A percentile compares a stretch with the other conserved stretches of the same genome.
These are phyloP conservation scores for Oedothorax gibbosus DNA, from an alignment of 1,140 invertebrate species.

Conservation along the genomic window DNA sequence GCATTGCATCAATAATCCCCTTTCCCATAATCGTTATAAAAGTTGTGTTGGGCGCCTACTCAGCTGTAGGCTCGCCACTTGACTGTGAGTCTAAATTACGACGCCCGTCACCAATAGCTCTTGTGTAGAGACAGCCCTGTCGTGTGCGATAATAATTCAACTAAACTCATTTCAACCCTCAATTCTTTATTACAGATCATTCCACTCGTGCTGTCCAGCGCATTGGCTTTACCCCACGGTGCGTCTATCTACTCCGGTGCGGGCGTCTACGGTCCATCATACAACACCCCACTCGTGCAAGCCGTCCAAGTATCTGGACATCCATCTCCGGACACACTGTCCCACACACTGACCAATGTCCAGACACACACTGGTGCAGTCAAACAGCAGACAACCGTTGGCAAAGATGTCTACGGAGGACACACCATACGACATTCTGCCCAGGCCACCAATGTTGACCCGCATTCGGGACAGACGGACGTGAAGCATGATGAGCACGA, in stretches of 20 bases:
- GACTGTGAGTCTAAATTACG: too few species aligned
- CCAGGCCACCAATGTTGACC: conserved; percentile 49
- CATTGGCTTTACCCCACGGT: conserved; percentile 6
- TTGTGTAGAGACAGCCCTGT: too few species aligned
- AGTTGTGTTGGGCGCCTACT: too few species aligned
- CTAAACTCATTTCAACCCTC: too few species aligned
- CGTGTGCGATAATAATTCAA: too few species aligned
- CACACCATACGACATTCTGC: conserved; percentile 50
- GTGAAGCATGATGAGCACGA: conserved; percentile 53
- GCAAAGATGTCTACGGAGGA: conserved; percentile 50
- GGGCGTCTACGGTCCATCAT: conserved; percentile 13
- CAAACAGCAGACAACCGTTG: conserved; percentile 55
- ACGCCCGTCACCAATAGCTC: too few species aligned
- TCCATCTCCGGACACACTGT: conserved; percentile 55
- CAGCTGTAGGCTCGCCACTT: too few species aligned
- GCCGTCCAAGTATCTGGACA: neutral
- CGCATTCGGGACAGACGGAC: conserved; percentile 51
- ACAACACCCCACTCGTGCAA: neutral
- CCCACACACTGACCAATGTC: conserved; percentile 61
- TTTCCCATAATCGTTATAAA: too few species aligned
- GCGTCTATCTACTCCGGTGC: conserved; percentile 16
- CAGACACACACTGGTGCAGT: conserved; percentile 31
- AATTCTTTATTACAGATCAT: conserved; percentile 7
- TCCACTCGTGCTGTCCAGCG: conserved; percentile 13
- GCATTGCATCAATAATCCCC: too few species aligned